phyloP scores from a whole-genome alignment of 2,113 vertebrate genomes.

The Phalacrocorax aristotelis region DNA sequence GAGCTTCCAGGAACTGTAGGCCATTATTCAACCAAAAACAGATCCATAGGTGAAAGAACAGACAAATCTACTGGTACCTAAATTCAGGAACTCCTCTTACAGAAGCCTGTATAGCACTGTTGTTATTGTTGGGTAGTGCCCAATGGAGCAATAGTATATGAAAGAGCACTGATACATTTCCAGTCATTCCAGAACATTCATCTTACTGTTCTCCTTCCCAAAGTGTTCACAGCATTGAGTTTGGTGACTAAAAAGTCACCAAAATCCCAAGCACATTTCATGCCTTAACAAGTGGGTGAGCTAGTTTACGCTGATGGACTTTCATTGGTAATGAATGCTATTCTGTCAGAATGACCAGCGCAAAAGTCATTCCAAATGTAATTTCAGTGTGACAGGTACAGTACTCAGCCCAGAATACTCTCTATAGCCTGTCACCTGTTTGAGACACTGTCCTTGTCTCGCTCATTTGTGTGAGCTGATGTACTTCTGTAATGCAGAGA shows the following conservation, averaged over 20 bases:
- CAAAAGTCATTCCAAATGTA: not conserved
- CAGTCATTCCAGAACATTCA: not conserved
- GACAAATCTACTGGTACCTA: not conserved
- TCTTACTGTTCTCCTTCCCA: not conserved
- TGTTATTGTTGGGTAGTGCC: not conserved
- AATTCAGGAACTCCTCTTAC: not conserved
- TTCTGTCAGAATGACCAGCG: not conserved
- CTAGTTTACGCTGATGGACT: not conserved
- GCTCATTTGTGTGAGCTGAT: not conserved
- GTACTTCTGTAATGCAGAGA: not conserved
- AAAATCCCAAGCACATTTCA: not conserved
- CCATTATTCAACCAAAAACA: not conserved
- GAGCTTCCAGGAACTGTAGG: not conserved
- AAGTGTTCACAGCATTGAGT: not conserved
- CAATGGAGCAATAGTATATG: not conserved
- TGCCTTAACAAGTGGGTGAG: not conserved
- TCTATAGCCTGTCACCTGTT: not conserved
- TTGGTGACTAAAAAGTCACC: not conserved
- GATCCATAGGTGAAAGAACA: not conserved
- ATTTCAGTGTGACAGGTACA: not conserved
- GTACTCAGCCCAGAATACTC: not conserved
- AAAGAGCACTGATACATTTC: not conserved
- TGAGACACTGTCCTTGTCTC: not conserved
- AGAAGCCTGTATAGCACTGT: not conserved
- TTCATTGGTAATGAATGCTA: not conserved